phyloP scores from a whole-genome alignment of 2,888 invertebrate genomes.

The Notodonta ziczac region DNA sequence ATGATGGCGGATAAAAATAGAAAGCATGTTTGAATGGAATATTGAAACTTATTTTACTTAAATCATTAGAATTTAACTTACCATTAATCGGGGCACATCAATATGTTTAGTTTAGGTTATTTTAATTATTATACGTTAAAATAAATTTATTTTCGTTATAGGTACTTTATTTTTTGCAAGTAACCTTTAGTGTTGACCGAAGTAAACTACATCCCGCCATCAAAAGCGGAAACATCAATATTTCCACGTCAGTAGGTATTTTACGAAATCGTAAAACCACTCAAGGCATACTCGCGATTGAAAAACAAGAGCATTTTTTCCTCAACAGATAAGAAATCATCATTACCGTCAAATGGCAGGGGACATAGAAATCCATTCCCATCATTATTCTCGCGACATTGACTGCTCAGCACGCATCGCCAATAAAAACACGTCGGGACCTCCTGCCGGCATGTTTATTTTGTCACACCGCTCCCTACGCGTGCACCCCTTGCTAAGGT shows the following conservation, averaged over 20 bases:
- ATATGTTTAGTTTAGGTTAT: too few relatives aligned
- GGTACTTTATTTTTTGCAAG: too few relatives aligned
- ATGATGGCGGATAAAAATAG: constrained; percentile 10
- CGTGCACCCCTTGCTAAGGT: constrained; percentile 67
- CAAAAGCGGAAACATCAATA: background rate
- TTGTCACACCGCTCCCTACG: constrained; percentile 56
- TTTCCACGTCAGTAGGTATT: background rate
- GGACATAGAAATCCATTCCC: constrained; percentile 58
- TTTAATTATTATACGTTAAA: too few relatives aligned
- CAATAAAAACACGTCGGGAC: constrained; percentile 75
- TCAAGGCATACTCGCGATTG: constrained; percentile 28
- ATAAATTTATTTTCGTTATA: too few relatives aligned
- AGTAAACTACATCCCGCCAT: background rate
- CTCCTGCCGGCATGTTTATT: constrained; percentile 74
- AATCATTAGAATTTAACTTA: too few relatives aligned
- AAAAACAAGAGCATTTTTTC: constrained; percentile 46
- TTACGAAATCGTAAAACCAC: constrained; percentile 27
- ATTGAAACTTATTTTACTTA: too few relatives aligned
- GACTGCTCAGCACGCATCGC: constrained; percentile 67
- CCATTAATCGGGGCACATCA: too few relatives aligned
- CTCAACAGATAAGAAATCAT: constrained; percentile 54
- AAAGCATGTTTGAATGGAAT: background rate
- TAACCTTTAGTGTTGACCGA: too few relatives aligned
- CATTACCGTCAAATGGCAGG: constrained; percentile 51
- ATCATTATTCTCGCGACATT: constrained; percentile 76